phyloP scores from a whole-genome alignment of 2,888 invertebrate species.

The Lottia gigantea region DNA sequence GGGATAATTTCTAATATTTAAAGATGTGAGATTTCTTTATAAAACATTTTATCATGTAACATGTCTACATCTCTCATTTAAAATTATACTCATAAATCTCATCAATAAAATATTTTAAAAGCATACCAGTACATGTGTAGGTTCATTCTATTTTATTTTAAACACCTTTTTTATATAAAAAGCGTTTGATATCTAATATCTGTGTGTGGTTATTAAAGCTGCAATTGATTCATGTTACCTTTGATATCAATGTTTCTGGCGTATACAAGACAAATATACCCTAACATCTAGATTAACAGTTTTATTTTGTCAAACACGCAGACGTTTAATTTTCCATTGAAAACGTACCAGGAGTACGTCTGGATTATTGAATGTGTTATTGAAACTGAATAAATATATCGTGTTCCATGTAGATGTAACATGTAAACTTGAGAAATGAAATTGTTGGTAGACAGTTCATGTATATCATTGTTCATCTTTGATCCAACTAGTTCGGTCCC shows the following conservation, averaged over 20 bases:
- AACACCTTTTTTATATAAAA: neutral
- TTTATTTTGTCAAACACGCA: conserved; percentile 4
- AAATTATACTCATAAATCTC: too few relatives aligned
- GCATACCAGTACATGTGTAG: too few relatives aligned
- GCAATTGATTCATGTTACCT: neutral
- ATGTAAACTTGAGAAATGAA: too few relatives aligned
- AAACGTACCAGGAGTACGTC: neutral
- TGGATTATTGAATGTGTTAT: neutral
- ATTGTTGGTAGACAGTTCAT: too few relatives aligned
- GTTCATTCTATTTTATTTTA: too few relatives aligned
- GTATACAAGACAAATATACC: neutral
- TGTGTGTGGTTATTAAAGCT: neutral
- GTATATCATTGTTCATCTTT: too few relatives aligned
- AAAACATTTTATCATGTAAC: too few relatives aligned
- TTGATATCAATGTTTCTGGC: neutral
- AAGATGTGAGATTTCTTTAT: too few relatives aligned
- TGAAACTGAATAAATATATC: conserved; percentile 8
- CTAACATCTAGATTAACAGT: neutral
- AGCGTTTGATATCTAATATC: neutral
- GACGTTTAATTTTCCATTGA: conserved; percentile 1
- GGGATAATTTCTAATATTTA: too few relatives aligned
- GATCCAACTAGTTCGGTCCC: too few relatives aligned
- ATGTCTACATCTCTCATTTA: too few relatives aligned
- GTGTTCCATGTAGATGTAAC: neutral
- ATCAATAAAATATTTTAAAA: too few relatives aligned